A percentile compares a stretch with the other conserved stretches of the same genome.
Evolutionary conservation across 2,797 vertebrate genomes (phyloP).

Genomic region (Channa striata): DNA sequence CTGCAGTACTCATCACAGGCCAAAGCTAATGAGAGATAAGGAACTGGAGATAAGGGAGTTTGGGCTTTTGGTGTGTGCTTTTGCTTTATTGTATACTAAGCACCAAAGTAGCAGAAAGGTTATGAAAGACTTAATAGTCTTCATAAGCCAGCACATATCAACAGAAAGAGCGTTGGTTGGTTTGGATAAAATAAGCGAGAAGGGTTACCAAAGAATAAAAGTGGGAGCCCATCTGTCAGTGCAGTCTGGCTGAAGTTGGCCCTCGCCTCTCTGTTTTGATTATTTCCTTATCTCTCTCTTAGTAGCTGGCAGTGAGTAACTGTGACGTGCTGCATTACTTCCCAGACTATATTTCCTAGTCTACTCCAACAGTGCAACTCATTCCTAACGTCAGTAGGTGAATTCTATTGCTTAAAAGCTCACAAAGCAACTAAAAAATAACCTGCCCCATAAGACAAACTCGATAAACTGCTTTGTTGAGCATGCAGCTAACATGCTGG

Average conservation of each 20-base stretch:
- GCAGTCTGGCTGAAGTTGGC: slow-evolving; percentile 69
- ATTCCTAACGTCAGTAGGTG: slow-evolving; percentile 65
- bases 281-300: slow-evolving; percentile 79
- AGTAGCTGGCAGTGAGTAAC: slow-evolving; percentile 74
- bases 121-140: slow-evolving; percentile 50
- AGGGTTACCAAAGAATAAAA: slow-evolving; percentile 53
- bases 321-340: slow-evolving; percentile 75
- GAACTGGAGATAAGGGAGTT: slow-evolving; percentile 65
- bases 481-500: slow-evolving; percentile 1
- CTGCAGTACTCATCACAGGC: slow-evolving; percentile 62
- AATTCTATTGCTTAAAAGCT: slow-evolving; percentile 53
- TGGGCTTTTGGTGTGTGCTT: slow-evolving; percentile 47
- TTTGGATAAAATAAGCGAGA: slow-evolving; percentile 58
- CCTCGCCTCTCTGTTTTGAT: slow-evolving; percentile 72
- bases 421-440: slow-evolving; percentile 28
- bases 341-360: slow-evolving; percentile 69
- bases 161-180: slow-evolving; percentile 23
- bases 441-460: slow-evolving; percentile 25
- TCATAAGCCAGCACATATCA: slow-evolving; percentile 37
- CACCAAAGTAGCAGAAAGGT: slow-evolving; percentile 44
- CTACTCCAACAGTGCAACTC: slow-evolving; percentile 56
- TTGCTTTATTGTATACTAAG: slow-evolving; percentile 56
- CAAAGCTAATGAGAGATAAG: slow-evolving; percentile 78
- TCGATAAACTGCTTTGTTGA: slow-evolving; percentile 24
- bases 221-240: slow-evolving; percentile 68